Evolutionary conservation across 2,888 invertebrate genomes (phyloP).

Genomic region (Cerastis rubricosa): DNA sequence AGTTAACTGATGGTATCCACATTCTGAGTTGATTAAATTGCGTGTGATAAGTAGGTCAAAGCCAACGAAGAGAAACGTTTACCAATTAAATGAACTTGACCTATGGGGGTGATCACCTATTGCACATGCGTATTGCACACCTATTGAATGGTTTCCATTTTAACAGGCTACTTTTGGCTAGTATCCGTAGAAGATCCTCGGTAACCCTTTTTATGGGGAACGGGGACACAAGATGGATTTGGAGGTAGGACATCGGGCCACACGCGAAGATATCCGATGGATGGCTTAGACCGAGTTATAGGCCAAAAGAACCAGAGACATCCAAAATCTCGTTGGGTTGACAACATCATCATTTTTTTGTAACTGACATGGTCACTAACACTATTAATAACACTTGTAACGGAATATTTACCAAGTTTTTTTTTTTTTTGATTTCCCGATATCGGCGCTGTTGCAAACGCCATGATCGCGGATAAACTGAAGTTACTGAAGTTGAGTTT

Average conservation of each 20-base stretch:
- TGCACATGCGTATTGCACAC: slow-evolving; percentile 34
- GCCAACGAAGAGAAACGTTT: slow-evolving; percentile 28
- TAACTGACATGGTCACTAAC: too few species aligned
- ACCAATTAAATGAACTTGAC: slow-evolving; percentile 49
- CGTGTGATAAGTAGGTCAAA: slow-evolving; percentile 52
- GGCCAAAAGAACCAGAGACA: neutral
- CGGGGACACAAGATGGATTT: neutral
- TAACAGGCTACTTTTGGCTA: neutral
- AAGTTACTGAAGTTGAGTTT: too few species aligned
- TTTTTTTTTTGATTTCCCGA: too few species aligned
- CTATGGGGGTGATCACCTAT: slow-evolving; percentile 41
- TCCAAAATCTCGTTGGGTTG: neutral
- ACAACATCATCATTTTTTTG: neutral
- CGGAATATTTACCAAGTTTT: too few species aligned
- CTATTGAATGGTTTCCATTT: neutral
- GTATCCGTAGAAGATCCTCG: neutral
- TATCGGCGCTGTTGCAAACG: too few species aligned
- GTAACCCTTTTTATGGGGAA: neutral
- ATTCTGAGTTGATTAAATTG: slow-evolving; percentile 7
- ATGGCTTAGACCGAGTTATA: neutral
- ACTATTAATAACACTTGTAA: too few species aligned
- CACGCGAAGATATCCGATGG: neutral
- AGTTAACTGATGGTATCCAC: neutral
- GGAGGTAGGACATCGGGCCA: neutral
- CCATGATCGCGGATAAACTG: too few species aligned